Conservation (phyloP, 2,113 vertebrate species). For the Pterocles orientalis region DNA sequence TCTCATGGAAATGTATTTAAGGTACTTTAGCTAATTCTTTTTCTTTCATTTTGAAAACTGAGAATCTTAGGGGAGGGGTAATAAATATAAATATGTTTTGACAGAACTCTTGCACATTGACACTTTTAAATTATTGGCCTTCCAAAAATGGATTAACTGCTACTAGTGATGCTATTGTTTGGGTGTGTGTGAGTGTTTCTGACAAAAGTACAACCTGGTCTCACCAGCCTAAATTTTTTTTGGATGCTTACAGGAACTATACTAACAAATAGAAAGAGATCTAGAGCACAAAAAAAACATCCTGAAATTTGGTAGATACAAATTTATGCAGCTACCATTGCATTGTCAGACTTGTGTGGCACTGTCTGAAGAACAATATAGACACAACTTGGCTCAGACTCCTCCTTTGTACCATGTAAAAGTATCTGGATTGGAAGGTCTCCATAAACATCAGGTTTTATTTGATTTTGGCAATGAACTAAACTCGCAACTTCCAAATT, state of each 20-base stretch:
- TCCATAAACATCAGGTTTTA: neutral
- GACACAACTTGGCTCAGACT: neutral
- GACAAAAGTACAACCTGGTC: neutral
- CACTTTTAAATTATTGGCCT: neutral
- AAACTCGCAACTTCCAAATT: neutral
- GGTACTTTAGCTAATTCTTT: neutral
- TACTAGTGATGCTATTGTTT: neutral
- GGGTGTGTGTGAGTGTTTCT: neutral
- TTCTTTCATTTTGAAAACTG: neutral
- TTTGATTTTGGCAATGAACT: neutral
- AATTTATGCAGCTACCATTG: neutral
- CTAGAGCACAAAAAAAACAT: neutral
- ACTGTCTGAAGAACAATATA: neutral
- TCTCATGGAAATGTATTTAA: neutral
- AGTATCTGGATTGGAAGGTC: neutral
- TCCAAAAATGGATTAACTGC: neutral
- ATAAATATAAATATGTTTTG: neutral
- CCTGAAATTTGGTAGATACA: neutral
- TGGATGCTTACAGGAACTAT: neutral
- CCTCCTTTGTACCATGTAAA: neutral
- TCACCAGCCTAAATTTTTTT: neutral
- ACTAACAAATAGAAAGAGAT: neutral
- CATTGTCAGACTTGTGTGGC: neutral
- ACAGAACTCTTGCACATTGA: neutral
- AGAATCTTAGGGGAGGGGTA: neutral